phyloP scores from a whole-genome alignment of 2,888 invertebrate genomes.

The Chloromyia formosa region DNA sequence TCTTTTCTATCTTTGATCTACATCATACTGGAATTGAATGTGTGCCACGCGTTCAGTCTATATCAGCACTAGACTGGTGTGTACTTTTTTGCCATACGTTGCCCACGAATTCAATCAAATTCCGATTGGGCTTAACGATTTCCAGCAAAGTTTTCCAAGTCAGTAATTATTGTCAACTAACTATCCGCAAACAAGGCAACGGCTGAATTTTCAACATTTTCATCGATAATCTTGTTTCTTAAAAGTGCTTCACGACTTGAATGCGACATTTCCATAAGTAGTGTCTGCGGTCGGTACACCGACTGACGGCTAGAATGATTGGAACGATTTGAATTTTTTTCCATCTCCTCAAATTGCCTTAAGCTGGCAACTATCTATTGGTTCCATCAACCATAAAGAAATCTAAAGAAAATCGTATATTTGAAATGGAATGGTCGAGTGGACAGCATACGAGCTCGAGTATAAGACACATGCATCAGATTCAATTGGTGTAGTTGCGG shows the following conservation, averaged over 20 bases:
- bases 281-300: background rate
- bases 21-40: background rate
- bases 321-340: background rate
- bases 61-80: background rate
- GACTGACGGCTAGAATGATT: background rate
- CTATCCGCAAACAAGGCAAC: background rate
- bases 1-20: background rate
- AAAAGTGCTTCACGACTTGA: slow-evolving; percentile 1
- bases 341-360: background rate
- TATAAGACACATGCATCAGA: no score
- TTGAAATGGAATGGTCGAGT: background rate
- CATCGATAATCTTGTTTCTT: background rate
- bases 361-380: background rate
- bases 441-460: background rate
- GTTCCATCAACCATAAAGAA: background rate
- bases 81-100: no score
- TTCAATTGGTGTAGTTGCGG: no score
- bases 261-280: background rate
- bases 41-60: slow-evolving; percentile 14
- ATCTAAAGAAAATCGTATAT: background rate
- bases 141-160: background rate
- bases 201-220: background rate
- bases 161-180: background rate
- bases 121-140: slow-evolving; percentile 17
- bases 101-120: slow-evolving; percentile 27